Conservation (phyloP, 2,113 vertebrate genomes). For the Podilymbus podiceps region DNA sequence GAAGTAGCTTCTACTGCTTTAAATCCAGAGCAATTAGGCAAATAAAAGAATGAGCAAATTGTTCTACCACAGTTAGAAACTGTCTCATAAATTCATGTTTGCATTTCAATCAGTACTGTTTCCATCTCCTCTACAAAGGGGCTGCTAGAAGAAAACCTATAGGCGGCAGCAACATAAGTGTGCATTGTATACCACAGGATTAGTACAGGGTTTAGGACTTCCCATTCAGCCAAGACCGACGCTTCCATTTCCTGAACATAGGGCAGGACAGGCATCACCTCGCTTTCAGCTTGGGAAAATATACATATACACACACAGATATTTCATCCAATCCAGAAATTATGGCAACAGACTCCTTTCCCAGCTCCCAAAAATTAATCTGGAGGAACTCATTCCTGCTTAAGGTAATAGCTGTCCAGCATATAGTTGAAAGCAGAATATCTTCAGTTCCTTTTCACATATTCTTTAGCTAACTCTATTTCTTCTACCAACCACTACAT, state of each 20-base stretch:
- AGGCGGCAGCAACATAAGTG: not conserved
- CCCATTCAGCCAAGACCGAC: not conserved
- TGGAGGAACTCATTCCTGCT: not conserved
- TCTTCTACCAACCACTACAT: not conserved
- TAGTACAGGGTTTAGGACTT: not conserved
- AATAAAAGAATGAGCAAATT: not conserved
- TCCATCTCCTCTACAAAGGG: not conserved
- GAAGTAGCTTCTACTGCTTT: not conserved
- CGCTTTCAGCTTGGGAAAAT: not conserved
- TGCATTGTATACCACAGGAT: accelerated
- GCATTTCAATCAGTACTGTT: not conserved
- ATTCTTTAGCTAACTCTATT: not conserved
- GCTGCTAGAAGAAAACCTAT: not conserved
- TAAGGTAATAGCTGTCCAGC: not conserved
- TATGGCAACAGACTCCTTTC: not conserved
- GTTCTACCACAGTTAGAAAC: not conserved
- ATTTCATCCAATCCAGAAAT: not conserved
- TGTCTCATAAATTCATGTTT: not conserved
- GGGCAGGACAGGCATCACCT: too few species aligned
- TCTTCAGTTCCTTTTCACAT: not conserved
- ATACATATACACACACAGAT: too few species aligned
- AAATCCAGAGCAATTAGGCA: not conserved
- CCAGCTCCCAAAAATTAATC: not conserved
- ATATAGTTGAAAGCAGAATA: not conserved
- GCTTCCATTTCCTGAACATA: not conserved